Percentiles rank a stretch among this genome's conserved stretches.
Evolutionary conservation across 1,140 invertebrate species (phyloP).

Genomic region (Apis dorsata): DNA sequence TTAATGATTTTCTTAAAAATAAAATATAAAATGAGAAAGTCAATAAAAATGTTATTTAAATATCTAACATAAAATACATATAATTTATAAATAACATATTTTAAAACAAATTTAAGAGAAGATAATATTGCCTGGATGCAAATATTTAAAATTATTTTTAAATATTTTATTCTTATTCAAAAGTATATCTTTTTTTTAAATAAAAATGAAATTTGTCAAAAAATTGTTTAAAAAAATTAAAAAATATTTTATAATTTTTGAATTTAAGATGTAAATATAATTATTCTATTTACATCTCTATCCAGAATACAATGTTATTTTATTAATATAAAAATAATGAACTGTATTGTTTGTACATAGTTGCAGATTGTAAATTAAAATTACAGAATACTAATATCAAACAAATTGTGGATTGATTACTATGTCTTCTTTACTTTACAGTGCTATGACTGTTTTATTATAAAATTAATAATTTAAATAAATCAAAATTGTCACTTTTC

Average conservation of each 20-base stretch:
- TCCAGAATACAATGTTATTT: conserved; percentile 23
- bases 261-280: conserved; percentile 4
- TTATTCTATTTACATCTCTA: neutral
- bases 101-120: conserved; percentile 9
- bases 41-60: neutral
- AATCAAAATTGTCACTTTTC: conserved; percentile 7
- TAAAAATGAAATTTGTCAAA: neutral
- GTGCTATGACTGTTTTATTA: conserved; percentile 35
- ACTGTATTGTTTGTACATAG: conserved; percentile 38
- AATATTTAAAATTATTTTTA: neutral
- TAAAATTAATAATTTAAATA: neutral
- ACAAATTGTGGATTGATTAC: conserved; percentile 40
- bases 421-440: conserved; percentile 59
- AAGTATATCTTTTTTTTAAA: conserved; percentile 1
- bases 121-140: neutral
- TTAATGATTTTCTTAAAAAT: neutral
- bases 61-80: neutral
- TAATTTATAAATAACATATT: conserved; percentile 4
- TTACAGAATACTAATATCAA: conserved; percentile 30
- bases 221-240: neutral
- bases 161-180: neutral
- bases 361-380: conserved; percentile 10
- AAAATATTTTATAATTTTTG: neutral
- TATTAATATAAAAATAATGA: conserved; percentile 29
- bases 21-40: neutral